Conservation (phyloP, 2,888 invertebrate genomes). For the Merodon equestris region DNA sequence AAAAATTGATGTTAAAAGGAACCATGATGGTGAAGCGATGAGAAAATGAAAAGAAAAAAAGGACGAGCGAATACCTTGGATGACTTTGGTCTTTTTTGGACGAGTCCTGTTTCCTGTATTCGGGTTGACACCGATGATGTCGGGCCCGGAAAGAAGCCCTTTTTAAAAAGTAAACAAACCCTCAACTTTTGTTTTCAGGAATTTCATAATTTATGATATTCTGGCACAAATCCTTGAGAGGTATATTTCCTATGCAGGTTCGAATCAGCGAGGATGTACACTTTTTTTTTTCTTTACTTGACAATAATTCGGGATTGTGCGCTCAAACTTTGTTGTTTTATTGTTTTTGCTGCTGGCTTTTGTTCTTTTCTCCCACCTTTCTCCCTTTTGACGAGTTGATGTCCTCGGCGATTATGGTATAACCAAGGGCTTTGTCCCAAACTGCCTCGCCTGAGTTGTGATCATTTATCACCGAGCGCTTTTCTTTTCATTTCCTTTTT, state of each 20-base stretch:
- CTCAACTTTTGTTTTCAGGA: constrained; percentile 47
- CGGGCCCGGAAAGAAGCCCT: constrained; percentile 6
- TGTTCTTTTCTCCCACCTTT: no score
- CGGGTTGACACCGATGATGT: background rate
- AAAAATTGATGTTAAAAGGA: constrained; percentile 56
- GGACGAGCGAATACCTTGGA: constrained; percentile 32
- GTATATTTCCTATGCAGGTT: constrained; percentile 14
- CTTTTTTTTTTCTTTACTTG: constrained; percentile 21
- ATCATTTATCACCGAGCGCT: constrained; percentile 38
- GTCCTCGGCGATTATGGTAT: constrained; percentile 55
- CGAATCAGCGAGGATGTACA: constrained; percentile 20
- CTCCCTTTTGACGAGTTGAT: constrained; percentile 5
- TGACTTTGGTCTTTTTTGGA: constrained; percentile 4
- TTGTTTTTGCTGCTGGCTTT: background rate
- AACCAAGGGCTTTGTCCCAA: constrained; percentile 19
- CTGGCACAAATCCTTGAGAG: background rate
- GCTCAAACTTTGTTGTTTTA: constrained; percentile 1
- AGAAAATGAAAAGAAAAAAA: constrained; percentile 18
- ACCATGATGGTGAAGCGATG: no score
- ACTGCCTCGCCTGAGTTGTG: background rate
- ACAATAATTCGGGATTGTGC: constrained; percentile 32
- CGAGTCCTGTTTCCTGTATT: constrained; percentile 15
- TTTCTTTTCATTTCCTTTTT: constrained; percentile 17
- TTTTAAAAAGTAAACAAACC: constrained; percentile 52
- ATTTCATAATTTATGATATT: constrained; percentile 58